Base-by-base conservation (phyloP, 1,140 invertebrate species). In the Chlorops oryzae region DNA sequence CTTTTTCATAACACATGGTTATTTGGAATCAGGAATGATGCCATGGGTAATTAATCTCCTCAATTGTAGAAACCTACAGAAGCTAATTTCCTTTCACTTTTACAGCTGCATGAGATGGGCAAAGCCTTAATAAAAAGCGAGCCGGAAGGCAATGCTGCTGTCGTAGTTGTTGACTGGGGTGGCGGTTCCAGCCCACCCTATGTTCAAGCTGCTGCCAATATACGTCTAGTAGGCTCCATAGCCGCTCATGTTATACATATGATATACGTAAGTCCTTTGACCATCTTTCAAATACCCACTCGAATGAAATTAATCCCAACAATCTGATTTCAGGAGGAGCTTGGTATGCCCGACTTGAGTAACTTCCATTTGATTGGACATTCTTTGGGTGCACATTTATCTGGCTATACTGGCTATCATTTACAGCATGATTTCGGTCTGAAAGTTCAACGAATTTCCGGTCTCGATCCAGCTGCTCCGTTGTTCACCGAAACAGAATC, bases 381-480 rank as follows among this genome's bases (percentile, higher is more conserved):
- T 73, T 93, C 90, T 27, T 75, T 96, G 3, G 92, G 92, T 1
- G 80, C 85, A 7, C 92, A 96, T 74, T 75, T 92, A 6, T 84
- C 81, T 42, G 90, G 90, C 5, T 92, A 93, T 65, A 78, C 86
- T 12, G 92, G 91, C 1, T 81, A 83, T 56, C 79, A 81, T 20
- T 67, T 93, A 34, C 78, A 81, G 71, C 79, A 75, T 52, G 78
- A 80, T 54, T 85, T 81, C 55, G 78, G 78, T 45, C 59, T 85
- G 3, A 82, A 75, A 52, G 56, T 90, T n/a, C 86, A 81, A 13
- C 66, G 82, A 37, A 84, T 82, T 56, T 74, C 77, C 70, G 92
- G 88, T 2, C 61, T 96, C 56, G 93, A 97, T 74, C 92, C 93
- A 0, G 93, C 93, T 0, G 90, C 90, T 50, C 93, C 93, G 0